Conservation (phyloP, 2,888 invertebrate species). For the Polyommatus icarus region DNA sequence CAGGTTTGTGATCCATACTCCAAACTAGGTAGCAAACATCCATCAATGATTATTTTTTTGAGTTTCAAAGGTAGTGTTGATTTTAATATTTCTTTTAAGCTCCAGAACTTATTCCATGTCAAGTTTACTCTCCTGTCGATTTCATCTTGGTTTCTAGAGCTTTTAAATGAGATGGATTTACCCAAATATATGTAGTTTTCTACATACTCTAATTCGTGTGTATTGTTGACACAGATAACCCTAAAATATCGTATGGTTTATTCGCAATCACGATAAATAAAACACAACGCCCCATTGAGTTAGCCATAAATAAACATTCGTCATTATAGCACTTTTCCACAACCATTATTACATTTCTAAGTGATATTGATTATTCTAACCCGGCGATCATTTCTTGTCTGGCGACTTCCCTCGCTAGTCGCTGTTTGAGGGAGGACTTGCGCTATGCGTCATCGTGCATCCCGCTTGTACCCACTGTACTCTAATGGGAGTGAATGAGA, state of each 20-base stretch:
- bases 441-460: conserved; percentile 57
- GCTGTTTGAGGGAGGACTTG: conserved; percentile 60
- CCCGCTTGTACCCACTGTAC: conserved; percentile 46
- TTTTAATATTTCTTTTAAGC: too few species aligned
- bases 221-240: too few species aligned
- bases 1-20: too few species aligned
- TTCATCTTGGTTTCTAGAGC: too few species aligned
- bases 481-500: conserved; percentile 52
- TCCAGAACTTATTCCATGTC: too few species aligned
- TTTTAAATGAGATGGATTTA: too few species aligned
- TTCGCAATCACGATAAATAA: conserved; percentile 11
- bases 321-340: conserved; percentile 41
- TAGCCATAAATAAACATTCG: conserved; percentile 35
- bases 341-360: conserved; percentile 34
- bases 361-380: conserved; percentile 64
- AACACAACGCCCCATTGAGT: neutral
- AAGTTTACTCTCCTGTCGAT: too few species aligned
- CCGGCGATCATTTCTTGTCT: conserved; percentile 44
- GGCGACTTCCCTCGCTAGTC: conserved; percentile 42
- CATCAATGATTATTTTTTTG: too few species aligned
- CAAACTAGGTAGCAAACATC: too few species aligned
- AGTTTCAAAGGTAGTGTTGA: too few species aligned
- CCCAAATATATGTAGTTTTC: too few species aligned
- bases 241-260: neutral
- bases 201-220: too few species aligned